These are phyloP conservation scores for Stegodyphus mimosarum DNA, from an alignment of 1,140 invertebrate genomes.

Conservation along the genomic window DNA sequence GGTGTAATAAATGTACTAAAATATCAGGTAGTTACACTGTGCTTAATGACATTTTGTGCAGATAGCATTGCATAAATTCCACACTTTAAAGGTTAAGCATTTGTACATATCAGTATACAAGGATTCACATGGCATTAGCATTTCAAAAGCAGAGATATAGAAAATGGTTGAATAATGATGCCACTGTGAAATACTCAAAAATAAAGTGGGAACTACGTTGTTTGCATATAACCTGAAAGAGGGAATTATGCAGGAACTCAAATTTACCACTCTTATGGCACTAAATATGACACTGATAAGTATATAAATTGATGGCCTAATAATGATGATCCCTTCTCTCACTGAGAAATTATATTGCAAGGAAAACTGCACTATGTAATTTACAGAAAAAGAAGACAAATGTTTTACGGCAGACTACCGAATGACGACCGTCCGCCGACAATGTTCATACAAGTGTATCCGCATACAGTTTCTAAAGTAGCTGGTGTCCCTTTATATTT, in stretches of 20 bases:
- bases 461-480: conserved; percentile 60
- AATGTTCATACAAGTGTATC: conserved; percentile 47
- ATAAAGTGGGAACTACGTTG: conserved; percentile 23
- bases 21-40: conserved; percentile 38
- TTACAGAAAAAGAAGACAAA: conserved; percentile 56
- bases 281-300: conserved; percentile 61
- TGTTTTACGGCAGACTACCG: conserved; percentile 33
- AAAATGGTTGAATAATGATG: conserved; percentile 31
- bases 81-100: conserved; percentile 57
- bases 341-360: conserved; percentile 53
- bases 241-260: conserved; percentile 55
- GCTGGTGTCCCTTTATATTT: conserved; percentile 38
- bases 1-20: conserved; percentile 19
- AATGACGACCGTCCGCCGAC: conserved; percentile 4
- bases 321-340: conserved; percentile 60
- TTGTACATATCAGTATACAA: conserved; percentile 35
- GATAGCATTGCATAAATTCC: conserved; percentile 21
- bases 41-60: conserved; percentile 57
- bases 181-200: conserved; percentile 16
- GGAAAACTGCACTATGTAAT: conserved; percentile 54
- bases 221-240: conserved; percentile 22
- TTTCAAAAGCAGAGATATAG: conserved; percentile 45
- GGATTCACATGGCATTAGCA: conserved; percentile 25
- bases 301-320: conserved; percentile 61
- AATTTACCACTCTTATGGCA: conserved; percentile 59